Evolutionary conservation across 2,113 vertebrate species (phyloP).

Genomic region (Grantiella picta): DNA sequence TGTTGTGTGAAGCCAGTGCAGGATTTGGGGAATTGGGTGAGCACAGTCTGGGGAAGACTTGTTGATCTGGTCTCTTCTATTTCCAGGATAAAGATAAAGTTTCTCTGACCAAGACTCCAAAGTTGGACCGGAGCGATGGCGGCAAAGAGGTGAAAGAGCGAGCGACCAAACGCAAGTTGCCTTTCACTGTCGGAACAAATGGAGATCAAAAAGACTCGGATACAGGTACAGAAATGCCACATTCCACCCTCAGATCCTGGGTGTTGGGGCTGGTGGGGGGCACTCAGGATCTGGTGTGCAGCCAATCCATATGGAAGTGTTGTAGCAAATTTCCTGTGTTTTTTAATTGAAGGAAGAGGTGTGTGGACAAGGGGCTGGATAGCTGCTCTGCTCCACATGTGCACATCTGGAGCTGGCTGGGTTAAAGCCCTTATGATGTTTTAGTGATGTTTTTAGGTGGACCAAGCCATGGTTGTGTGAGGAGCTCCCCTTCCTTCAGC

Average conservation of each 20-base stretch:
- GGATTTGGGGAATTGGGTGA: neutral
- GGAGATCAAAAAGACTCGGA: slow-evolving; percentile 99
- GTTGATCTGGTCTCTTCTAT: slow-evolving; percentile 18
- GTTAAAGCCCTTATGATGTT: neutral
- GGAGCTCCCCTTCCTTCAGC: neutral
- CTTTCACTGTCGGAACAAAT: slow-evolving; percentile 97
- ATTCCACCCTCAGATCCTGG: accelerated
- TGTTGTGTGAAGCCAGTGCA: accelerated
- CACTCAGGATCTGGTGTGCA: accelerated
- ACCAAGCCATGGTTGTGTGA: neutral
- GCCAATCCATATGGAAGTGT: accelerated
- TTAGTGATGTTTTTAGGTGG: neutral
- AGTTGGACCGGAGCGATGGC: slow-evolving; percentile 95
- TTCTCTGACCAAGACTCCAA: slow-evolving; percentile 98
- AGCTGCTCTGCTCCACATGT: accelerated
- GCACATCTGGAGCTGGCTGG: neutral
- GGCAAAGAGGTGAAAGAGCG: slow-evolving; percentile 99
- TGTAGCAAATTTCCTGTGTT: accelerated
- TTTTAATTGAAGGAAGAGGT: neutral
- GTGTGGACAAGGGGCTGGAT: neutral
- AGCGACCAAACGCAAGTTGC: slow-evolving; percentile 93
- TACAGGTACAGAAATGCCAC: slow-evolving; percentile 77
- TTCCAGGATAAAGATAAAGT: slow-evolving; percentile 97
- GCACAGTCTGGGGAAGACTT: neutral
- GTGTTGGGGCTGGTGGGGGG: neutral